Base-by-base conservation (phyloP, 2,888 invertebrate species). In the Leptodirus hochenwartii region DNA sequence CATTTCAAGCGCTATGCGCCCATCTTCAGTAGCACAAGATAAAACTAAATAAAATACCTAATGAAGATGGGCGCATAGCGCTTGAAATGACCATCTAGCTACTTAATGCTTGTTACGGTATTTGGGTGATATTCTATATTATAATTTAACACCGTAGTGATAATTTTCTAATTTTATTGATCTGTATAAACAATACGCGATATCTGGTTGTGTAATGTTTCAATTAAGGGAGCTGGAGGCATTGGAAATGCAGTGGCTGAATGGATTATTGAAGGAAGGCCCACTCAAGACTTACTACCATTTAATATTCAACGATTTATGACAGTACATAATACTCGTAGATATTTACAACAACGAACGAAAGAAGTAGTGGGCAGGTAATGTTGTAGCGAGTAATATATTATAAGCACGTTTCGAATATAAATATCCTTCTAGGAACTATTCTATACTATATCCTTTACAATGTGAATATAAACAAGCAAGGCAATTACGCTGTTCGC, bases 231-330 rank as follows among this genome's bases (percentile, higher is more conserved):
- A n/a, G 70, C 71, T 25, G 75, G 73, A 33, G 76, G 75, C 3
- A 66, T 74, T 28, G 77, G 76, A 10, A 66, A 64, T 48, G 65
- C 66, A 32, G 57, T 75, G 15, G 69, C 74, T 1, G 72, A 74
- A 43, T 72, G 72, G 69, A 66, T 77, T 25, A 62, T 70, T 8
- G 63, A 69, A 39, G 72, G 72, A 2, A 60, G 66, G 43, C 64
- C 71, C 1, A 63, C 65, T 4, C 62, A 62, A 41, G 67, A 70
- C 44, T 49, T 74, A 23, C 56, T 70, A 37, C 59, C 65, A 1
- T 68, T 70, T 45, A 70, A 69, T 47, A 62, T 75, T n/a, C 63
- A 70, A 39, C 52, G 73, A 35, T 72, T 69, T 47, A 47, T 66
- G 22, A 68, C 69, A 44, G 61, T 75, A 15, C 75, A 76, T 45